Conservation (phyloP, 2,888 invertebrate species). For the Crocallis elinguaria region DNA sequence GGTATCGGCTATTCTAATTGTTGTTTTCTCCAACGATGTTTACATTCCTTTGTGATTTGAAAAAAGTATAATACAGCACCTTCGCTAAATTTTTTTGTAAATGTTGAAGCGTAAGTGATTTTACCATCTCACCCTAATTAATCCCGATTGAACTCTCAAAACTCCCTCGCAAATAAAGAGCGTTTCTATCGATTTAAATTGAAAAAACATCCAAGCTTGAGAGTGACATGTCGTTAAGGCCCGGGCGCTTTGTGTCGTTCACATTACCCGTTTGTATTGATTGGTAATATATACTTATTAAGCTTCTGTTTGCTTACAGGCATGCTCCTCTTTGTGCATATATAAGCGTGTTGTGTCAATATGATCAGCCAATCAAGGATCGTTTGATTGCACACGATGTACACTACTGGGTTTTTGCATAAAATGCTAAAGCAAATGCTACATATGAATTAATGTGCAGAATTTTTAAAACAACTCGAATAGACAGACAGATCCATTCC, state of each 20-base stretch:
- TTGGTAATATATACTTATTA: constrained; percentile 43
- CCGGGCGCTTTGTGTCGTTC: constrained; percentile 50
- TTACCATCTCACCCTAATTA: constrained; percentile 57
- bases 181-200: constrained; percentile 73
- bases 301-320: constrained; percentile 26
- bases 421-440: too few relatives aligned
- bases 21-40: constrained; percentile 76
- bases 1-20: constrained; percentile 83
- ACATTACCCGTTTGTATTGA: constrained; percentile 60
- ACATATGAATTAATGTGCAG: too few relatives aligned
- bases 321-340: constrained; percentile 18
- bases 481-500: too few relatives aligned
- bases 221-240: constrained; percentile 62
- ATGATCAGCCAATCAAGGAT: constrained; percentile 19
- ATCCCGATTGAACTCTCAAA: constrained; percentile 64
- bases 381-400: constrained; percentile 6
- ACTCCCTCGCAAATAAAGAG: constrained; percentile 45
- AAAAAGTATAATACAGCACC: constrained; percentile 48
- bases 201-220: constrained; percentile 69
- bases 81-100: constrained; percentile 51
- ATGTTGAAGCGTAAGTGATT: constrained; percentile 42
- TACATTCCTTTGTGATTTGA: constrained; percentile 73
- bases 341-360: constrained; percentile 22
- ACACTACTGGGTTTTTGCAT: neutral
- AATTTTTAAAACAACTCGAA: too few relatives aligned